Evolutionary conservation across 1,140 invertebrate genomes (phyloP).

Genomic region (Agrypnia vestita): DNA sequence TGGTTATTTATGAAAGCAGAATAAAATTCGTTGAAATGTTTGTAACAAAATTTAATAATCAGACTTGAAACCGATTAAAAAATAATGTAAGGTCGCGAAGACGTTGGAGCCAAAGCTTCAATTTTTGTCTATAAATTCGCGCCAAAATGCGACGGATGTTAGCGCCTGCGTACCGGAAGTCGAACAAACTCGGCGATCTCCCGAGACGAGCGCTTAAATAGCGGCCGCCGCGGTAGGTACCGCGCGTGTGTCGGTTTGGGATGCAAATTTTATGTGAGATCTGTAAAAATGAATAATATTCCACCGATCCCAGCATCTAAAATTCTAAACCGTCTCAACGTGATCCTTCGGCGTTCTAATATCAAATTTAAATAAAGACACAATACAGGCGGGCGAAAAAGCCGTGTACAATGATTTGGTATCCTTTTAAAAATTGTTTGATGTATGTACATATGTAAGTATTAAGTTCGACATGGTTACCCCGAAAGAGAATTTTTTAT

Average conservation of each 20-base stretch:
- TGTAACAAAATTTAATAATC: neutral
- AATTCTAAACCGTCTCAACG: constrained; percentile 1
- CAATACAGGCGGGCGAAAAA: neutral
- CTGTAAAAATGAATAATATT: neutral
- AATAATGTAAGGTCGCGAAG: neutral
- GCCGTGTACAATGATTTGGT: neutral
- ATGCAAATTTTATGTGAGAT: neutral
- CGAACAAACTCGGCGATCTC: neutral
- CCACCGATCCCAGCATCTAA: neutral
- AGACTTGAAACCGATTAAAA: neutral
- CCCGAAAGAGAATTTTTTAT: no score
- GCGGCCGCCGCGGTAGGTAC: no score
- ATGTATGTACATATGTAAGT: no score
- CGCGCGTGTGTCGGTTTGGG: neutral
- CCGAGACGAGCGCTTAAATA: neutral
- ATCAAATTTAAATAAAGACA: neutral
- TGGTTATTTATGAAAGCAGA: no score
- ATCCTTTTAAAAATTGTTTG: no score
- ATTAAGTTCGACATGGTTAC: no score
- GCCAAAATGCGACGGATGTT: constrained; percentile 14
- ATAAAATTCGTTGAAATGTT: no score
- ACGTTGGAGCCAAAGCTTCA: neutral
- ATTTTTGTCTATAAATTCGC: neutral
- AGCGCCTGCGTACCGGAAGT: neutral
- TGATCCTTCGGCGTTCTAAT: constrained; percentile 17